phyloP scores from a whole-genome alignment of 2,888 invertebrate genomes.

The Tiliacea citrago region DNA sequence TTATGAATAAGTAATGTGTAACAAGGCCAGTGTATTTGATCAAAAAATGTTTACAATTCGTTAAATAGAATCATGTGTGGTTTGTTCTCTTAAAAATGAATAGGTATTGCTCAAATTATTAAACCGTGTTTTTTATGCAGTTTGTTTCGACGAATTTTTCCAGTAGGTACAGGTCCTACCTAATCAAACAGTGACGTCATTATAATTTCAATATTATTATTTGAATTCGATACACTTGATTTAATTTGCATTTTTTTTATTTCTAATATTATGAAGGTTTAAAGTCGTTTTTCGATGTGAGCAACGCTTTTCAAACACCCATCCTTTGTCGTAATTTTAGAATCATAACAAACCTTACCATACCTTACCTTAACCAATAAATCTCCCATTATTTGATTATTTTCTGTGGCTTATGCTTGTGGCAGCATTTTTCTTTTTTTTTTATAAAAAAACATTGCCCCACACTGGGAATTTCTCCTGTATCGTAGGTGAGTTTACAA shows the following conservation, averaged over 20 bases:
- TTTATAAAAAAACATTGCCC: too few relatives aligned
- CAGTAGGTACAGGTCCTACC: too few relatives aligned
- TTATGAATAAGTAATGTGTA: conserved; percentile 17
- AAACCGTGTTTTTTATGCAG: background rate
- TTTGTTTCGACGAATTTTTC: background rate
- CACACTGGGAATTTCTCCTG: too few relatives aligned
- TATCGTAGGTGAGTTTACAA: too few relatives aligned
- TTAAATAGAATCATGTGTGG: background rate
- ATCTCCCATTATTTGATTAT: background rate
- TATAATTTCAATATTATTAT: background rate
- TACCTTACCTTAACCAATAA: conserved; percentile 3
- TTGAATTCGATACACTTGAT: background rate
- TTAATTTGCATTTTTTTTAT: background rate
- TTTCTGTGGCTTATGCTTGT: background rate
- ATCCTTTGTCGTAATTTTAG: too few relatives aligned
- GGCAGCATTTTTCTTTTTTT: too few relatives aligned
- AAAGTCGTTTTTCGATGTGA: background rate
- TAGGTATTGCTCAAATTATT: background rate
- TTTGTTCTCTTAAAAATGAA: background rate
- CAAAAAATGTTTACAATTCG: background rate
- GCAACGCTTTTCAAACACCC: background rate
- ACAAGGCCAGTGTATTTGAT: too few relatives aligned
- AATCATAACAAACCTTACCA: background rate
- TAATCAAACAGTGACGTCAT: too few relatives aligned
- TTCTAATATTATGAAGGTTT: background rate